These are phyloP conservation scores for Sylvilagus bachmani DNA, from an alignment of 2,113 vertebrate species.

Conservation along the genomic window DNA sequence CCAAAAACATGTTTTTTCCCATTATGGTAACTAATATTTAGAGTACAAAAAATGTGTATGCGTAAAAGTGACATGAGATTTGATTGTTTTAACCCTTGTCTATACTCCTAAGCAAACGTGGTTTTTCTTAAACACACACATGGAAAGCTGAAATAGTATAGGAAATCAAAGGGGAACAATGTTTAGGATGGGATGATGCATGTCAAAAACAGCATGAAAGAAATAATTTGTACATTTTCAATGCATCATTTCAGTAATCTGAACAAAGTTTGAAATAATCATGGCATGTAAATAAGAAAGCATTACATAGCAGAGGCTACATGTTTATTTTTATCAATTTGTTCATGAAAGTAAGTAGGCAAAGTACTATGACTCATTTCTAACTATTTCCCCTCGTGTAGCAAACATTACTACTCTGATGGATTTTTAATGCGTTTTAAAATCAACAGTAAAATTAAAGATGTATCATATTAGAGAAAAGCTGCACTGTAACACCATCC, in stretches of 20 bases:
- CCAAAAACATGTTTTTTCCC: too few species aligned
- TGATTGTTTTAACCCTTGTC: too few species aligned
- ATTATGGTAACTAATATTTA: too few species aligned
- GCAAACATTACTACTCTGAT: neutral
- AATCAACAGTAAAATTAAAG: constrained; percentile 32
- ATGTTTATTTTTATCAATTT: constrained; percentile 9
- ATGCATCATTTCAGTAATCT: neutral
- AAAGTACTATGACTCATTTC: neutral
- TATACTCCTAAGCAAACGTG: too few species aligned
- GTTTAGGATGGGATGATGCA: neutral
- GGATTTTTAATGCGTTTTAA: constrained; percentile 55
- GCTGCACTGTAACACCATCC: neutral
- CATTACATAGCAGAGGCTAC: neutral
- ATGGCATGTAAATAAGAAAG: neutral
- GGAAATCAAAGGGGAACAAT: neutral
- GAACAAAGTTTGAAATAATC: neutral
- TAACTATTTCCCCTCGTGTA: neutral
- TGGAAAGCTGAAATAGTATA: neutral
- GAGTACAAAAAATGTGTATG: too few species aligned
- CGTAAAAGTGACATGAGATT: too few species aligned
- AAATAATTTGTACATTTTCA: neutral
- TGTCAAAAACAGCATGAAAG: neutral
- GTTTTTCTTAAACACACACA: too few species aligned
- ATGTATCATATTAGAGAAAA: neutral
- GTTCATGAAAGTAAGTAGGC: neutral